Evolutionary conservation across 2,888 invertebrate species (phyloP).

Genomic region (Heteropelma amictum): DNA sequence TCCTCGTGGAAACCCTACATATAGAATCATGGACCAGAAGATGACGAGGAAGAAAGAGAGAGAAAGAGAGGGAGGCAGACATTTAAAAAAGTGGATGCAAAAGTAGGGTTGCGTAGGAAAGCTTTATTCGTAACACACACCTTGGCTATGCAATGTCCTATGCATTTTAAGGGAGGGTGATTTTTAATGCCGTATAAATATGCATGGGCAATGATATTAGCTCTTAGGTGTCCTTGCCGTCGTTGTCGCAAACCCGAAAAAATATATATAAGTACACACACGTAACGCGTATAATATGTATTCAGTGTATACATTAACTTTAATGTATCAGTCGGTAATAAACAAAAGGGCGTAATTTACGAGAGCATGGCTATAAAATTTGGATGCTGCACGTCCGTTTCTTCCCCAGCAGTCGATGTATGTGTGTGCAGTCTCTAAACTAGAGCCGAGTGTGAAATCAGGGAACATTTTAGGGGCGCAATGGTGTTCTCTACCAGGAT

Average conservation of each 20-base stretch:
- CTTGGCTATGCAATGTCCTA: slow-evolving; percentile 71
- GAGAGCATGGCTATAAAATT: background rate
- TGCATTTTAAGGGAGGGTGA: slow-evolving; percentile 74
- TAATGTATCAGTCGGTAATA: background rate
- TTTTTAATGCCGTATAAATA: slow-evolving; percentile 78
- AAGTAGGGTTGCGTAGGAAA: background rate
- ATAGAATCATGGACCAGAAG: slow-evolving; percentile 30
- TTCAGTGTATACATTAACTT: background rate
- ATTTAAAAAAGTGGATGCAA: too few species aligned
- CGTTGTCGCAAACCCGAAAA: slow-evolving; percentile 62
- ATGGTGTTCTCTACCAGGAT: slow-evolving; percentile 55
- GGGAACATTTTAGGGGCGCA: slow-evolving; percentile 3
- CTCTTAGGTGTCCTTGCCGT: slow-evolving; percentile 71
- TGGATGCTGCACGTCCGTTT: background rate
- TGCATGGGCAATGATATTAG: slow-evolving; percentile 77
- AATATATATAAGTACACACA: slow-evolving; percentile 55
- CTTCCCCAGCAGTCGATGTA: background rate
- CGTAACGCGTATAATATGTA: slow-evolving; percentile 61
- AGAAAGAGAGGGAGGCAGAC: background rate
- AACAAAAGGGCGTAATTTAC: background rate
- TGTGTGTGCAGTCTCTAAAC: background rate
- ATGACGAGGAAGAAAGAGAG: background rate
- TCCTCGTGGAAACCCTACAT: slow-evolving; percentile 7
- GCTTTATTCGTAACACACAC: slow-evolving; percentile 50
- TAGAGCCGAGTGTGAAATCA: background rate